Conservation (phyloP, 2,888 invertebrate genomes). For the Celastrina argiolus region DNA sequence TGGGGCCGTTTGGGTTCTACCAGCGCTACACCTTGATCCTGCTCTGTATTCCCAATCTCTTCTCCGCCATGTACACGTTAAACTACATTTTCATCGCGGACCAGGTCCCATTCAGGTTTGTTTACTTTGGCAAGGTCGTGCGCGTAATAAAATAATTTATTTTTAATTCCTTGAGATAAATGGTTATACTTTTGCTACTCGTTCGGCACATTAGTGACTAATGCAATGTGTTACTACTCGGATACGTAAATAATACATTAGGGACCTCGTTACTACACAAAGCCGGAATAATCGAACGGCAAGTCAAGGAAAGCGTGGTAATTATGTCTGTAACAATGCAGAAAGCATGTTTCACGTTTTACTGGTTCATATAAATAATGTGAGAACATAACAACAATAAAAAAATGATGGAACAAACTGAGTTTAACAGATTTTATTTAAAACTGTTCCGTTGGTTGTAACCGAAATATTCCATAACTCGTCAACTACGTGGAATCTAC, state of each 20-base stretch:
- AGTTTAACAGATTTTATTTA: too few species aligned
- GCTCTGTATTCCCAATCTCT: conserved; percentile 67
- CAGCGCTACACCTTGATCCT: conserved; percentile 57
- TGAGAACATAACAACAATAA: not conserved
- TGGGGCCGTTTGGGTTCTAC: conserved; percentile 65
- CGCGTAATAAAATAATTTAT: not conserved
- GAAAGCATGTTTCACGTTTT: not conserved
- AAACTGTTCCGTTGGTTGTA: too few species aligned
- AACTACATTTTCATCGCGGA: conserved; percentile 79
- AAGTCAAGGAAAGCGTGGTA: not conserved
- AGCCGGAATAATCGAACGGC: not conserved
- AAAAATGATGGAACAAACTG: not conserved
- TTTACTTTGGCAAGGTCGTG: not conserved
- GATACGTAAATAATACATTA: not conserved
- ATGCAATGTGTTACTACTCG: too few species aligned
- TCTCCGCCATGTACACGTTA: conserved; percentile 73
- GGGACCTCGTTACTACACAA: not conserved
- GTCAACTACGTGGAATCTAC: too few species aligned
- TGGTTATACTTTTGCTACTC: not conserved
- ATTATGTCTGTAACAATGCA: not conserved
- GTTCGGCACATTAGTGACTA: too few species aligned
- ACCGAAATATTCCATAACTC: too few species aligned
- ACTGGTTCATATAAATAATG: not conserved
- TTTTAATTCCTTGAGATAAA: not conserved
- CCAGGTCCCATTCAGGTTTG: conserved; percentile 74